Conservation (phyloP, 2,113 vertebrate species). For the Colius striatus region DNA sequence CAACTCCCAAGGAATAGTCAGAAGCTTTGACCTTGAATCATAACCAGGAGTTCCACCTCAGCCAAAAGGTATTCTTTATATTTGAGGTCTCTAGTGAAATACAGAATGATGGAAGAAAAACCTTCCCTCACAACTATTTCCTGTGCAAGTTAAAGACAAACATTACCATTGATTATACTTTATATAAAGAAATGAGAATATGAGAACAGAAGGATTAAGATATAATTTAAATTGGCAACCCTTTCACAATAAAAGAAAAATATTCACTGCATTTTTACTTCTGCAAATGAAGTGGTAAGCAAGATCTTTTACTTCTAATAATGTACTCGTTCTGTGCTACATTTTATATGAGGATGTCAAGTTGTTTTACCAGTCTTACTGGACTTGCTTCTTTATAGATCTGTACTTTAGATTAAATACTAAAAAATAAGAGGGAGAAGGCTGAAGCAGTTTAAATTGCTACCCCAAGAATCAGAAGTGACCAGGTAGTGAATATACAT, state of each 20-base stretch:
- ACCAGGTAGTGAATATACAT: background rate
- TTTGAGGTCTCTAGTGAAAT: slow-evolving; percentile 30
- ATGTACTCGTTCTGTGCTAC: background rate
- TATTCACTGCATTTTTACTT: background rate
- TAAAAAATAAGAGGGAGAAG: background rate
- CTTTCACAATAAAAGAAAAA: background rate
- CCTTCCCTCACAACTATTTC: slow-evolving; percentile 13
- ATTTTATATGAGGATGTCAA: background rate
- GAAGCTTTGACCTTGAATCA: slow-evolving; percentile 22
- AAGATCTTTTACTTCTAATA: background rate
- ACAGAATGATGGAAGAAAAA: slow-evolving; percentile 23
- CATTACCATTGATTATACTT: background rate
- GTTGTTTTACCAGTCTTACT: background rate
- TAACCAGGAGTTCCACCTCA: slow-evolving; percentile 24
- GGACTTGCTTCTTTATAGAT: background rate
- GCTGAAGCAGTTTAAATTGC: background rate
- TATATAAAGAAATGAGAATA: background rate
- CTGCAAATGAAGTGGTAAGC: background rate
- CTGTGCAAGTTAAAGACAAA: slow-evolving; percentile 11
- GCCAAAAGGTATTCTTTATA: slow-evolving; percentile 37
- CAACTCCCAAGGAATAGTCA: slow-evolving; percentile 6
- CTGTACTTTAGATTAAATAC: background rate
- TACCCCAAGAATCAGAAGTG: background rate
- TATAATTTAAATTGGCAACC: background rate
- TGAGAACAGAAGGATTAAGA: background rate